Conservation (phyloP, 30 jellyfish, hydroid and myxozoan genomes). For the Aurelia aurita complex sp. Pacific region DNA sequence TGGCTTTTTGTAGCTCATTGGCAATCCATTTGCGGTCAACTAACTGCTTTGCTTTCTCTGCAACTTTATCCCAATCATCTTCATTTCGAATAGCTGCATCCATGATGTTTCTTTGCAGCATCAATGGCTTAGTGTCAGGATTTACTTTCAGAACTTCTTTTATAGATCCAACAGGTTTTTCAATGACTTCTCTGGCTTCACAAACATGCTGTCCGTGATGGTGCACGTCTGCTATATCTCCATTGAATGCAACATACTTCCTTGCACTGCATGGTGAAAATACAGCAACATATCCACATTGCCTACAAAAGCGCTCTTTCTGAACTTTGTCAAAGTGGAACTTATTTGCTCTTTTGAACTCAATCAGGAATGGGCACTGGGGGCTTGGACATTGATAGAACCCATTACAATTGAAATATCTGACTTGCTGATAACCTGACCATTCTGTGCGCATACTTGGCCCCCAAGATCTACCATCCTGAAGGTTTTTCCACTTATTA, state of each 20-base stretch:
- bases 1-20: conserved; percentile 27
- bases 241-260: conserved; percentile 23
- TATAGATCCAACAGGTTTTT: conserved; percentile 17
- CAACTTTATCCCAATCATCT: conserved; percentile 26
- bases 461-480: conserved; percentile 33
- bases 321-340: conserved; percentile 28
- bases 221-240: conserved; percentile 19
- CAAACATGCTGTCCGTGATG: conserved; percentile 30
- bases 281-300: conserved; percentile 18
- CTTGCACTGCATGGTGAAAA: conserved; percentile 19
- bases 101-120: conserved; percentile 30
- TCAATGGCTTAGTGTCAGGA: conserved; percentile 26
- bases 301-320: conserved; percentile 30
- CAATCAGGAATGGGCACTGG: conserved; percentile 24
- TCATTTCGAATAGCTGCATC: conserved; percentile 24
- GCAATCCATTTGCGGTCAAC: conserved; percentile 33
- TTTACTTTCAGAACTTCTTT: conserved; percentile 17
- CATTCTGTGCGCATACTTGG: conserved; percentile 29
- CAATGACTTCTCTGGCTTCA: conserved; percentile 26
- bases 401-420: conserved; percentile 18
- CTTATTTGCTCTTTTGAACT: conserved; percentile 25
- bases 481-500: conserved; percentile 21
- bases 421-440: conserved; percentile 30
- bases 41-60: conserved; percentile 28
- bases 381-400: conserved; percentile 16